Conservation (phyloP, 2,888 invertebrate species). For the Argyresthia goedartella region DNA sequence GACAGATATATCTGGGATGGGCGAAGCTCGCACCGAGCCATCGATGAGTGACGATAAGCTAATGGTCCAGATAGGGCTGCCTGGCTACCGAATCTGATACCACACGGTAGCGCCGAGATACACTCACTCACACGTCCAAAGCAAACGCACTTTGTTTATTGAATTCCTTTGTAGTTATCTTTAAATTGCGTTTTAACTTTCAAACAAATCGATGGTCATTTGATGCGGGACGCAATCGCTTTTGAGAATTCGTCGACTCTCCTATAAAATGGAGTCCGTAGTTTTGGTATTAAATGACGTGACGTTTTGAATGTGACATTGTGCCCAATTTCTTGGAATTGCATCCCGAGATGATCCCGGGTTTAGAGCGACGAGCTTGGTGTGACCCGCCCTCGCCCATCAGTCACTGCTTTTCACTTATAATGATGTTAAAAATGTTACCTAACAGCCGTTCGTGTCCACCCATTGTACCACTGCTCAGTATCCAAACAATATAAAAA, state of each 20-base stretch:
- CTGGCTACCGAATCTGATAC: slow-evolving; percentile 29
- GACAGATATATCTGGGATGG: slow-evolving; percentile 47
- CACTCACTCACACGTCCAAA: slow-evolving; percentile 31
- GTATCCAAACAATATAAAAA: slow-evolving; percentile 48
- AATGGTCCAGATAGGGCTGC: slow-evolving; percentile 9
- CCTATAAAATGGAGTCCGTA: neutral
- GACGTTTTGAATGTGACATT: neutral
- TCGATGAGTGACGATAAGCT: slow-evolving; percentile 11
- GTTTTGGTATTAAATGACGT: neutral
- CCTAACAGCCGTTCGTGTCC: slow-evolving; percentile 64
- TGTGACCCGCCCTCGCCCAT: slow-evolving; percentile 23
- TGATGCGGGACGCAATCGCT: neutral
- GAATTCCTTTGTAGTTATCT: slow-evolving; percentile 50
- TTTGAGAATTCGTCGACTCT: neutral
- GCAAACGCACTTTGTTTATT: slow-evolving; percentile 37
- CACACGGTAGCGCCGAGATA: slow-evolving; percentile 40
- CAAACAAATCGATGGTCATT: neutral
- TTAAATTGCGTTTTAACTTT: slow-evolving; percentile 5
- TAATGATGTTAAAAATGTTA: slow-evolving; percentile 70
- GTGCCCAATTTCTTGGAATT: neutral
- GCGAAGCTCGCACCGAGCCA: slow-evolving; percentile 8
- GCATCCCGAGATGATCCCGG: neutral
- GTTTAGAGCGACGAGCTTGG: neutral
- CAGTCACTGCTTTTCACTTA: slow-evolving; percentile 63
- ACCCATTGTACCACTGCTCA: slow-evolving; percentile 60